Conservation (phyloP, 2,113 vertebrate genomes). For the Leiothrix lutea region DNA sequence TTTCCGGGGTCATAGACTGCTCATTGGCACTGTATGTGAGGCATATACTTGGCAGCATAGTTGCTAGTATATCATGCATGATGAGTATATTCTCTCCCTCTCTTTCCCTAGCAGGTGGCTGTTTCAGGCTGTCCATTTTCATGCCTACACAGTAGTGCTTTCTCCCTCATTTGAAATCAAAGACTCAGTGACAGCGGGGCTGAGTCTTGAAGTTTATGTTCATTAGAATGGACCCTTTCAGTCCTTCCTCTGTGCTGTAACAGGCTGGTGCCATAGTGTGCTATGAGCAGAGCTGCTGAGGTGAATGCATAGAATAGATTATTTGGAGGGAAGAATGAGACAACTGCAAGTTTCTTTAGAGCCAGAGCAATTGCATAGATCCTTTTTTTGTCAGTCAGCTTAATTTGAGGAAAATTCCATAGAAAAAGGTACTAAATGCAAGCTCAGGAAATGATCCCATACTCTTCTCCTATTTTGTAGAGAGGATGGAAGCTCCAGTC, state of each 20-base stretch:
- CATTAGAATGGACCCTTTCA: conserved; percentile 47
- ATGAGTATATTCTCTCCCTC: background rate
- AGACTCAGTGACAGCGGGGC: background rate
- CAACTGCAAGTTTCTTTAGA: background rate
- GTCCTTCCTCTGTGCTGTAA: background rate
- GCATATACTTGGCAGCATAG: background rate
- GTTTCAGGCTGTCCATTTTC: conserved; percentile 36
- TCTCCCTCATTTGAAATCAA: conserved; percentile 40
- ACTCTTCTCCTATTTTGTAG: background rate
- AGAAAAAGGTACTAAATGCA: background rate
- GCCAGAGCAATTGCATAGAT: background rate
- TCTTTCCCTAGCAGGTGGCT: conserved; percentile 32
- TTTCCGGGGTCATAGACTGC: background rate
- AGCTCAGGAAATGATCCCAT: background rate
- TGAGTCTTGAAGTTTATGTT: conserved; percentile 25
- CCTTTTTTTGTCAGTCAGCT: background rate
- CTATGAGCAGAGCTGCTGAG: conserved; percentile 28
- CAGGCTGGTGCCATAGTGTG: conserved; percentile 13
- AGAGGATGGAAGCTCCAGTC: background rate
- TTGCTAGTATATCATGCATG: background rate
- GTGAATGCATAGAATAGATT: background rate
- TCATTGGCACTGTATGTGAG: background rate
- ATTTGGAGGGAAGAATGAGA: background rate
- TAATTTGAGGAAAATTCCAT: background rate
- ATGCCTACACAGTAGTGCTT: conserved; percentile 34